phyloP scores from a whole-genome alignment of 2,113 vertebrate genomes.

The Syngnathus floridae region DNA sequence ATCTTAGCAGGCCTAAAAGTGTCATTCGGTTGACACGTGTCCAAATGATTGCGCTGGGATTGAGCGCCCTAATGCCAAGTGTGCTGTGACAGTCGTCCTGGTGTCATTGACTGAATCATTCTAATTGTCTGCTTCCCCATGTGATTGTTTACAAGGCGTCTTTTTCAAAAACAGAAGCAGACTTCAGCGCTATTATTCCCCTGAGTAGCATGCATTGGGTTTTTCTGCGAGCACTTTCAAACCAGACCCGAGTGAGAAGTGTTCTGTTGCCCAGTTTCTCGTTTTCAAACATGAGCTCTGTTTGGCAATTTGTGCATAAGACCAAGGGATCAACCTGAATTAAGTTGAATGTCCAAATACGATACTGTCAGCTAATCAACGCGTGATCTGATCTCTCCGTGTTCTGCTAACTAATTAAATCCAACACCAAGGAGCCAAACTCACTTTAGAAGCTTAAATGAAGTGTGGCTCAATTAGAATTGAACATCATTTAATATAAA shows the following conservation, averaged over 20 bases:
- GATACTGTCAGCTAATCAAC: conserved; percentile 5
- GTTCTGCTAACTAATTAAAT: conserved; percentile 11
- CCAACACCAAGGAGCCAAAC: conserved; percentile 1
- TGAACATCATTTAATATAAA: neutral
- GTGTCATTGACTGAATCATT: conserved; percentile 33
- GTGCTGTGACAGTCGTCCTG: neutral
- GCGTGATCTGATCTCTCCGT: neutral
- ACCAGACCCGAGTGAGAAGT: conserved; percentile 7
- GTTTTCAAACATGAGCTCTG: conserved; percentile 1
- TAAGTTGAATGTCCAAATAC: neutral
- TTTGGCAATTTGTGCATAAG: neutral
- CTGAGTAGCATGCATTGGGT: conserved; percentile 3
- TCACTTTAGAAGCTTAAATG: neutral
- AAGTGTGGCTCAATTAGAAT: conserved; percentile 2
- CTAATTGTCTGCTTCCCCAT: conserved; percentile 16
- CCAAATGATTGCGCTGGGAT: conserved; percentile 56
- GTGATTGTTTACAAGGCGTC: conserved; percentile 40
- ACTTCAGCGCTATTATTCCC: conserved; percentile 14
- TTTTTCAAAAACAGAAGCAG: conserved; percentile 44
- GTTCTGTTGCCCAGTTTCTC: conserved; percentile 14
- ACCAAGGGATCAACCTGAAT: conserved; percentile 1
- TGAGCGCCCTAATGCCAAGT: conserved; percentile 26
- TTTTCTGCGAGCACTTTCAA: neutral
- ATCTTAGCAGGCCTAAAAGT: conserved; percentile 11
- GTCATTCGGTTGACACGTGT: conserved; percentile 22